These are phyloP conservation scores for Diplolepis rosae DNA, from an alignment of 2,888 invertebrate species.

Conservation along the genomic window DNA sequence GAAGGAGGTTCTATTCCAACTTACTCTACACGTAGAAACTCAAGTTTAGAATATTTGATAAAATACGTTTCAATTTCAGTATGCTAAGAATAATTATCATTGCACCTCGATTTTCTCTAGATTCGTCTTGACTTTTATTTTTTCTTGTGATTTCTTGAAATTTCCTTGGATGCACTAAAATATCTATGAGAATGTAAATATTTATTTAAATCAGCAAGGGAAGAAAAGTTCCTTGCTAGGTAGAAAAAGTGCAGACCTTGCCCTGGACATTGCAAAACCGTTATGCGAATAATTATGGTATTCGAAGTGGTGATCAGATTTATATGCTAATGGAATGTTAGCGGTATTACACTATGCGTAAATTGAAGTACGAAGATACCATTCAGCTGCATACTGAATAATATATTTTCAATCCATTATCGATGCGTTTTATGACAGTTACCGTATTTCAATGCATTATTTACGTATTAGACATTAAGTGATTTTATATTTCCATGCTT, in stretches of 20 bases:
- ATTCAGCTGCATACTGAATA: background rate
- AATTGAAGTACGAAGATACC: conserved; percentile 44
- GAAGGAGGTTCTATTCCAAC: no score
- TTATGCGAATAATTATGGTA: conserved; percentile 55
- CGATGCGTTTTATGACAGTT: conserved; percentile 51
- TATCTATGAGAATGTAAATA: background rate
- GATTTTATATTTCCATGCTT: no score
- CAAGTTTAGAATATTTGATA: no score
- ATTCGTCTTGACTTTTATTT: background rate
- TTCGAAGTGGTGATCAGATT: conserved; percentile 56
- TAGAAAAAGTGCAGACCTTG: background rate
- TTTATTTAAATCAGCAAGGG: background rate
- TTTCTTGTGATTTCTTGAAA: background rate
- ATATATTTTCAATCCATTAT: conserved; percentile 49
- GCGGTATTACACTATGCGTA: conserved; percentile 38
- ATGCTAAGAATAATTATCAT: no score
- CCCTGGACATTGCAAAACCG: conserved; percentile 11
- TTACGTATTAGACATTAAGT: conserved; percentile 44
- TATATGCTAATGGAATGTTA: conserved; percentile 59
- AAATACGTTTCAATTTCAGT: no score
- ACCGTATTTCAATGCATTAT: conserved; percentile 56
- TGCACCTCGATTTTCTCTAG: no score
- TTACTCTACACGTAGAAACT: no score
- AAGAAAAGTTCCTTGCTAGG: background rate
- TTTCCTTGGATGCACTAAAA: background rate